These are phyloP conservation scores for Drosophila saltans DNA, from an alignment of 1,140 invertebrate species.

Conservation along the genomic window DNA sequence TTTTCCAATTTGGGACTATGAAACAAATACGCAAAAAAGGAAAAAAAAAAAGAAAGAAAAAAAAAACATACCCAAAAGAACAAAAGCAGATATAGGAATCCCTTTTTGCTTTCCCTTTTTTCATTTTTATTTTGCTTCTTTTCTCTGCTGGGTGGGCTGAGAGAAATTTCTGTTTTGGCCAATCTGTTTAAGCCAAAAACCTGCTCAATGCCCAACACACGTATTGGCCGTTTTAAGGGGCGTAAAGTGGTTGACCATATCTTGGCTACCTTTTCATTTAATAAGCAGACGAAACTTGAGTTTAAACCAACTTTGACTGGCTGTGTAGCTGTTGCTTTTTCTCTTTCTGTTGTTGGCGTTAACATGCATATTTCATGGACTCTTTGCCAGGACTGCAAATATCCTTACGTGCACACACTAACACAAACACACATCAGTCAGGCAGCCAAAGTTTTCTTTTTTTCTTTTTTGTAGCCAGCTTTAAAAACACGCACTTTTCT, in stretches of 20 bases:
- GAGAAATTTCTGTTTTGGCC: background rate
- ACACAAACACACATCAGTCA: background rate
- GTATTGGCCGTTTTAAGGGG: conserved; percentile 41
- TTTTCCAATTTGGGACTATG: conserved; percentile 32
- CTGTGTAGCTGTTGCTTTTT: background rate
- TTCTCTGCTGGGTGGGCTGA: background rate
- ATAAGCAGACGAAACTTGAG: conserved; percentile 41
- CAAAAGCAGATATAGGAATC: conserved; percentile 50
- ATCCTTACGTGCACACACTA: background rate
- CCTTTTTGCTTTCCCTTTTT: conserved; percentile 26
- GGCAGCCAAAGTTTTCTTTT: background rate
- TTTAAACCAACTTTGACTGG: conserved; percentile 12
- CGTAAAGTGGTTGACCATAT: conserved; percentile 36
- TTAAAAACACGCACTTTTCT: conserved; percentile 37
- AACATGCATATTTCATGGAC: conserved; percentile 15
- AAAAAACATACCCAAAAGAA: conserved; percentile 40
- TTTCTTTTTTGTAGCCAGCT: background rate
- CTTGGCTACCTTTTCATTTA: conserved; percentile 48
- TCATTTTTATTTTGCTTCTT: too few species aligned
- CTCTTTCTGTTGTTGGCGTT: conserved; percentile 3
- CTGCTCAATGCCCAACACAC: conserved; percentile 47
- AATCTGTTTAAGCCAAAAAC: conserved; percentile 34
- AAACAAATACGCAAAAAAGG: conserved; percentile 38
- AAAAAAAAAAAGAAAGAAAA: background rate
- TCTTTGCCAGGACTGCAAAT: conserved; percentile 2